Evolutionary conservation across 2,797 vertebrate species (phyloP), one percentile per base, ranked within the genome.

Genomic region (Botia kubotai): DNA sequence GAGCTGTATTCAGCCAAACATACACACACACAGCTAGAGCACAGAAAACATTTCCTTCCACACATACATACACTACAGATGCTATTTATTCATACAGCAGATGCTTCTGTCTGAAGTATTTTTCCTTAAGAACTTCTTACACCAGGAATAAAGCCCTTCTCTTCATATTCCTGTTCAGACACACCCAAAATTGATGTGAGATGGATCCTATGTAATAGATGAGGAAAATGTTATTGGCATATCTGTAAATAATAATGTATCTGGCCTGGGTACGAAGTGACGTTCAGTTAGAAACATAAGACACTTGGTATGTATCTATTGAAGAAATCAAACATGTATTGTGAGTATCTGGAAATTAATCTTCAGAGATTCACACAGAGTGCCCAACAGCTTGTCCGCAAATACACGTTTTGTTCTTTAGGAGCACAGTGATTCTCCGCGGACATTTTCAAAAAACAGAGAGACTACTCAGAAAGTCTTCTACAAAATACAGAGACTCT

Each of bases 41-140:
- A 19, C 69, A 67, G 62, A 80, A 80, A 80, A 73, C 78, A 80
- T 74, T 73, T 74, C 70, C 78, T 73, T 74, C 60, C 78, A 72
- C 52, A 50, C 69, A 71, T 53, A 80, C 79, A 65, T 17, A 43
- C 8, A 6, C 10, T 6, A 48, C 60, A 67, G 23, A 67, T 80
- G 62, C 62, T 58, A 48, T 74, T 73, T 66, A 73, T 73, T 72
- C 78, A 67, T 48, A 66, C 70, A 80, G 19, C 70, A 80, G 78
- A 67, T 80, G 78, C 60, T 55, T 73, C 43, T 65, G 13, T 72
- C 43, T 72, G n/a, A 53, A 72, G 48, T 11, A 2, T 13, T 72
- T 55, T 72, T 29, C 14, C 19, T 43, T 43, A 8, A 8, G 6
- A 43, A 43, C 39, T 43, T 1, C 39, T 43, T 0, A 43, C 39